These are phyloP conservation scores for Cercopithecus hamlyni DNA, from an alignment of 2,797 vertebrate species.

Conservation along the genomic window DNA sequence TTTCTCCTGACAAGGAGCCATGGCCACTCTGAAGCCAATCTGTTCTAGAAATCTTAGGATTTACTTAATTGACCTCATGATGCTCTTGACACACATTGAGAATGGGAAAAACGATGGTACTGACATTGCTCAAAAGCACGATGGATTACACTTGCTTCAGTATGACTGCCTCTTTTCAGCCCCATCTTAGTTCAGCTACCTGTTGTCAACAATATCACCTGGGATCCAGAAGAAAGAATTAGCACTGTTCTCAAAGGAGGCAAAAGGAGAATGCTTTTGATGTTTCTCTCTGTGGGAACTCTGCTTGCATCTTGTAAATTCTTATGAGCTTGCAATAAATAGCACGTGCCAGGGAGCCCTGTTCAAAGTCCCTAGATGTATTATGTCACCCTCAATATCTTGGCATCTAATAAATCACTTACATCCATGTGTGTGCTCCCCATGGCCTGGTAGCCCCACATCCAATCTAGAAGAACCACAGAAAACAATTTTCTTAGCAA, in stretches of 20 bases:
- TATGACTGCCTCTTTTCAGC: neutral
- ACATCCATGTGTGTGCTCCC: neutral
- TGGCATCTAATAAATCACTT: neutral
- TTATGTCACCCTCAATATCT: neutral
- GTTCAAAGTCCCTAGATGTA: neutral
- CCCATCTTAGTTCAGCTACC: neutral
- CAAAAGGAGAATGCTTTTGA: neutral
- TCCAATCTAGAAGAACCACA: constrained; percentile 22
- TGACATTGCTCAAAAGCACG: neutral
- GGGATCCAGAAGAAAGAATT: neutral
- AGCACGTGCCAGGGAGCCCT: neutral
- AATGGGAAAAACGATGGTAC: neutral
- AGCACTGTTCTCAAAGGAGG: neutral
- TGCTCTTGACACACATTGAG: neutral
- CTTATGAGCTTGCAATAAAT: constrained; percentile 1
- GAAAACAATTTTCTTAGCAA: constrained; percentile 24
- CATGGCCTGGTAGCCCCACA: neutral
- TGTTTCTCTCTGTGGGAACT: neutral
- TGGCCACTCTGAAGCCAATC: neutral
- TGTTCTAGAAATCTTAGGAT: neutral
- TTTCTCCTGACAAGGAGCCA: neutral
- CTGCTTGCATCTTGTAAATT: neutral
- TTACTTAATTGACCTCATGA: neutral
- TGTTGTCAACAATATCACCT: neutral
- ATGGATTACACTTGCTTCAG: neutral